Evolutionary conservation across 2,888 invertebrate genomes (phyloP).

Genomic region (Agrypnus murinus): DNA sequence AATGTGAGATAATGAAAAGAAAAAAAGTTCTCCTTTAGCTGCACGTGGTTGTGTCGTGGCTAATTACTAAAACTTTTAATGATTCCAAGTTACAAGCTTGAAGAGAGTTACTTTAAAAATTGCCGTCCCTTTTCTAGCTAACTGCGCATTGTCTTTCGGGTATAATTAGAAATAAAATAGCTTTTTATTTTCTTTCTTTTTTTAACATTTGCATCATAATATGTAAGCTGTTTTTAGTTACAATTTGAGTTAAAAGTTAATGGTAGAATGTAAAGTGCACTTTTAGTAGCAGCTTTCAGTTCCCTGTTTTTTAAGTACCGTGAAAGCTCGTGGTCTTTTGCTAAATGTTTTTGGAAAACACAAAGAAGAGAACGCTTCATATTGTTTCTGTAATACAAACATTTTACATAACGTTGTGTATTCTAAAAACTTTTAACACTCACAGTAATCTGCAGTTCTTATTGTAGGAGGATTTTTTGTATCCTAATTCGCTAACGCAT

Average conservation of each 20-base stretch:
- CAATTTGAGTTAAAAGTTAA: background rate
- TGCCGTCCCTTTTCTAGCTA: slow-evolving; percentile 9
- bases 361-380: slow-evolving; percentile 14
- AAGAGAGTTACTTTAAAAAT: slow-evolving; percentile 14
- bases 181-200: slow-evolving; percentile 11
- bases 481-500: slow-evolving; percentile 24
- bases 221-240: background rate
- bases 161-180: slow-evolving; percentile 24
- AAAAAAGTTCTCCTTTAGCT: slow-evolving; percentile 12
- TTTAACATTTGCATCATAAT: background rate
- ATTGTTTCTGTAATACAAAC: slow-evolving; percentile 13
- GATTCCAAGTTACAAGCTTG: slow-evolving; percentile 29
- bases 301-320: slow-evolving; percentile 11
- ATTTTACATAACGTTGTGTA: slow-evolving; percentile 7
- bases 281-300: slow-evolving; percentile 22
- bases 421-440: slow-evolving; percentile 10
- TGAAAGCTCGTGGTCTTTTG: slow-evolving; percentile 16
- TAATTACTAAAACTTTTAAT: slow-evolving; percentile 36
- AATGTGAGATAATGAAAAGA: background rate
- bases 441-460: slow-evolving; percentile 10
- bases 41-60: slow-evolving; percentile 26
- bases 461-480: background rate
- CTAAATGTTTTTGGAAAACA: slow-evolving; percentile 28
- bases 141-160: slow-evolving; percentile 23
- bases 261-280: slow-evolving; percentile 11